Percentiles rank a stretch among this genome's conserved stretches.
These are phyloP conservation scores for Proisotoma minuta DNA, from an alignment of 2,888 invertebrate species.

Conservation along the genomic window DNA sequence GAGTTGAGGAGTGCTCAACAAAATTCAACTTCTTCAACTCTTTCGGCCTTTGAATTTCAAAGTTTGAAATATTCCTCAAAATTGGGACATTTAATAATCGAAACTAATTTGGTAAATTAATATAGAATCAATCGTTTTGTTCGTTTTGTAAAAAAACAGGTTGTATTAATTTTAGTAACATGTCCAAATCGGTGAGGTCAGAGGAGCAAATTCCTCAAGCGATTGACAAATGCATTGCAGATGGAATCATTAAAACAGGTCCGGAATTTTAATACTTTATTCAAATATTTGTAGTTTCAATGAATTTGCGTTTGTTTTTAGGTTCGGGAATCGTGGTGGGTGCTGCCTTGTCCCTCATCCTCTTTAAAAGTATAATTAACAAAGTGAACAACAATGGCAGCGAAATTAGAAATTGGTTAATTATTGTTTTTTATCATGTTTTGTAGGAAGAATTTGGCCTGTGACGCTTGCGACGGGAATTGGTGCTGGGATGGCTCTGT, in stretches of 20 bases:
- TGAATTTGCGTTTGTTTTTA: constrained; percentile 53
- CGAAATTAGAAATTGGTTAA: too few relatives aligned
- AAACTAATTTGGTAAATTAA: too few relatives aligned
- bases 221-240: constrained; percentile 43
- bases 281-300: background rate
- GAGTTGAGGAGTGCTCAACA: too few relatives aligned
- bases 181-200: constrained; percentile 12
- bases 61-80: too few relatives aligned
- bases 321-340: constrained; percentile 78
- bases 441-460: constrained; percentile 76
- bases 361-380: constrained; percentile 64
- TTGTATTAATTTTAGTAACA: too few relatives aligned
- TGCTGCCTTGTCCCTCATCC: constrained; percentile 71
- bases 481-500: constrained; percentile 84
- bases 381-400: too few relatives aligned
- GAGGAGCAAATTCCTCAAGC: constrained; percentile 42
- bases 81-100: too few relatives aligned
- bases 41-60: too few relatives aligned
- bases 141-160: too few relatives aligned
- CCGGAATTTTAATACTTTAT: constrained; percentile 1
- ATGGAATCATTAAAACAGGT: constrained; percentile 45
- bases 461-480: constrained; percentile 79
- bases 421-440: too few relatives aligned
- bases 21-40: too few relatives aligned
- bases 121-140: too few relatives aligned